Evolutionary conservation across 1,140 invertebrate species (phyloP).

Genomic region (Helicoverpa zea): DNA sequence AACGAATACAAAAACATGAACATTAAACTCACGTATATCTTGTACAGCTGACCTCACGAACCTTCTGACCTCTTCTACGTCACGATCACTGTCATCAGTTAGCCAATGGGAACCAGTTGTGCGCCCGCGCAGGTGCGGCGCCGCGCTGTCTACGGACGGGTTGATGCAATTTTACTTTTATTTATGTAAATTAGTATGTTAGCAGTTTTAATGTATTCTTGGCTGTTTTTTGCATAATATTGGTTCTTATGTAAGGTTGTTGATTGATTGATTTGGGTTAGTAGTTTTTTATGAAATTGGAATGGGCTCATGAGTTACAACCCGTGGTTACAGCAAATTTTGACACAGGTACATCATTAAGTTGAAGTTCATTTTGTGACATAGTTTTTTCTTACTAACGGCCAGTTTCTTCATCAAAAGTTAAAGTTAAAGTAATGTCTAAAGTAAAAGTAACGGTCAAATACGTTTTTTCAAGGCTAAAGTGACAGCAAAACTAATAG

Average conservation of each 20-base stretch:
- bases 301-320: no score
- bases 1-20: no score
- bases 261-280: background rate
- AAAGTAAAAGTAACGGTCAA: no score
- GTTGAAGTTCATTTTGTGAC: no score
- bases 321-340: no score
- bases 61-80: slow-evolving; percentile 3
- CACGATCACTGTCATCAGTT: slow-evolving; percentile 17
- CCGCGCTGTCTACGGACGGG: slow-evolving; percentile 66
- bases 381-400: no score
- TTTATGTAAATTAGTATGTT: slow-evolving; percentile 36
- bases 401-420: no score
- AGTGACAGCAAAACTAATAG: no score
- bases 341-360: no score
- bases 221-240: slow-evolving; percentile 20
- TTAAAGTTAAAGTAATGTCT: no score
- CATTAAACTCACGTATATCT: no score
- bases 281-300: background rate
- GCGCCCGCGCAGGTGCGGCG: slow-evolving; percentile 69
- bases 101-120: slow-evolving; percentile 61
- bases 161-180: slow-evolving; percentile 49
- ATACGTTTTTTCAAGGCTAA: no score
- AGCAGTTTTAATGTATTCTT: slow-evolving; percentile 10
- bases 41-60: background rate
- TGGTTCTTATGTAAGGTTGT: background rate